Evolutionary conservation across 2,113 vertebrate genomes (phyloP), one percentile per base, ranked within the genome.

Genomic region (Anseranas semipalmata): DNA sequence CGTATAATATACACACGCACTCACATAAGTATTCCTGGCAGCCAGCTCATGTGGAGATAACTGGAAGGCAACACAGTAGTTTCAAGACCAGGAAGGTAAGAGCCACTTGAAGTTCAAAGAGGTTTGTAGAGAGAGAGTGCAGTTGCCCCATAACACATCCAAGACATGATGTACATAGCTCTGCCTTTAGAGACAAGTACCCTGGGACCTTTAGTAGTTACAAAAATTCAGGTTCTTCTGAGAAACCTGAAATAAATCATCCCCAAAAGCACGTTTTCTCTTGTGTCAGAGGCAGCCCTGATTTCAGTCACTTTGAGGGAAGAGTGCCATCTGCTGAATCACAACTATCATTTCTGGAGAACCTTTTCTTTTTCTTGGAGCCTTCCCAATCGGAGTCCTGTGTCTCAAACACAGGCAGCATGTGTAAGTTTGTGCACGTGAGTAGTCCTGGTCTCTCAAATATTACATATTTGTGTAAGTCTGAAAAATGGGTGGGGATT

Each of bases 241-340:
- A 35, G 53, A 73, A 58, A 37, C 3, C 2, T 65, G 46, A 87
- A 90, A 73, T 16, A 75, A 65, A n/a, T 24, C 33, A 50, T 70
- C 81, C 65, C 58, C 53, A 80, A 48, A 82, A 74, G 74, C 68
- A 55, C 67, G 21, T 43, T 60, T 35, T 74, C 50, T n/a, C 37
- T 33, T 20, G 16, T 32, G 19, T 52, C 30, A 30, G 19, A 72
- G 77, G 68, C 71, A 71, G 62, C 71, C 28, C 28, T 39, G 66
- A 60, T 89, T 95, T 80, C 6, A 58, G 87, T 48, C 93, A 76
- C 80, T 95, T 87, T 0, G 33, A 87, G 93, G 81, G 87, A 96
- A 97, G 96, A 96, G 55, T 97, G 96, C 96, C 96, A 96, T 91
- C 96, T 97, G 95, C 96, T 96, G 96, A 95, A 97, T 46, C 95